A percentile compares a stretch with the other conserved stretches of the same genome.
These are phyloP conservation scores for Prochilodus magdalenae DNA, from an alignment of 2,113 vertebrate species.

Conservation along the genomic window DNA sequence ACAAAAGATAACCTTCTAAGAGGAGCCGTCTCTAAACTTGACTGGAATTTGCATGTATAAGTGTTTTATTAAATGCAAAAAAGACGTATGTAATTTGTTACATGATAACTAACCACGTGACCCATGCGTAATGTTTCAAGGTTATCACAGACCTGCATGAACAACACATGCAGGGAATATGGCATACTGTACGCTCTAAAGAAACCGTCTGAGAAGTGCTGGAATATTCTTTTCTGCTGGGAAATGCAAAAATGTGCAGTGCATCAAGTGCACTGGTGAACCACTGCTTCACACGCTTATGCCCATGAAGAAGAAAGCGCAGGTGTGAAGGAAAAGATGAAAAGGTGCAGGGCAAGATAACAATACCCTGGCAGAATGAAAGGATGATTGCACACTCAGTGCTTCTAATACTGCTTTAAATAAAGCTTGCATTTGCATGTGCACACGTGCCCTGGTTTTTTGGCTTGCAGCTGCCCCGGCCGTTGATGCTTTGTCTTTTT, in stretches of 20 bases:
- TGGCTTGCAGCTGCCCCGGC: not conserved
- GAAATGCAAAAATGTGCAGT: not conserved
- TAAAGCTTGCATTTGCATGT: not conserved
- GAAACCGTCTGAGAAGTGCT: too few relatives aligned
- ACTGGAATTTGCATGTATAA: too few relatives aligned
- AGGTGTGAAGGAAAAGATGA: constrained; percentile 9
- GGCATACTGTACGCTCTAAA: too few relatives aligned
- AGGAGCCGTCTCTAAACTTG: too few relatives aligned
- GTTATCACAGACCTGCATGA: too few relatives aligned
- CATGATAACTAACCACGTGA: too few relatives aligned
- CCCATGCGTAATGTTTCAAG: too few relatives aligned
- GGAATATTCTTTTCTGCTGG: too few relatives aligned
- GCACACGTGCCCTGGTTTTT: constrained; percentile 30
- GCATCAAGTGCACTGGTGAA: not conserved
- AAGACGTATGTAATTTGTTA: too few relatives aligned
- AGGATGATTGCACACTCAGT: constrained; percentile 26
- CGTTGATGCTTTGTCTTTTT: constrained; percentile 21
- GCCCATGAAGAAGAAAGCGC: constrained; percentile 22
- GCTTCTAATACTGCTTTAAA: constrained; percentile 34
- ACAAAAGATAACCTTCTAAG: too few relatives aligned
- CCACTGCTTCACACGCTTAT: not conserved
- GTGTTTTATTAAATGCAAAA: too few relatives aligned
- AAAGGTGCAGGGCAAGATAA: constrained; percentile 26
- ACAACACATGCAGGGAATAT: too few relatives aligned
- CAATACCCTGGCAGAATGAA: constrained; percentile 19